Conservation (phyloP, 2,113 vertebrate species). For the Periophthalmodon schlosseri region DNA sequence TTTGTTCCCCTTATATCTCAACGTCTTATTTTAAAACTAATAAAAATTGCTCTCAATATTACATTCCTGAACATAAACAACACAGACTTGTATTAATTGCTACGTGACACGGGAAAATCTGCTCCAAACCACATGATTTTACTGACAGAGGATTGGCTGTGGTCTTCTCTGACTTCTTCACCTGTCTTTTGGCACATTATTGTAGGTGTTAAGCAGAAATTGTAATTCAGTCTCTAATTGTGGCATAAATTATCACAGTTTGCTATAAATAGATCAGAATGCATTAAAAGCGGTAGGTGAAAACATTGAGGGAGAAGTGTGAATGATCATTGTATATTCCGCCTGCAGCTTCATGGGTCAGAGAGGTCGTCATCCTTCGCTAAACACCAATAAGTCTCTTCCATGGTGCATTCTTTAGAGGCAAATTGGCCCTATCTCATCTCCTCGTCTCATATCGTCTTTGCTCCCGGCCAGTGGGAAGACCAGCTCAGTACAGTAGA, state of each 20-base stretch:
- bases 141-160: no score
- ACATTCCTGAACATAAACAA: no score
- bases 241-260: background rate
- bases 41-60: no score
- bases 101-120: no score
- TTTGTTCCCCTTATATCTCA: no score
- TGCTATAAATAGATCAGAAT: background rate
- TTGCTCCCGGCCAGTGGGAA: slow-evolving; percentile 15
- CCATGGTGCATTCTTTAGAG: slow-evolving; percentile 3
- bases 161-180: background rate
- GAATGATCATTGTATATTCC: background rate
- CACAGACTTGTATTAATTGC: no score
- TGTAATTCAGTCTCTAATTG: background rate
- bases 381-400: slow-evolving; percentile 7
- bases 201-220: background rate
- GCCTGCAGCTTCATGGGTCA: background rate
- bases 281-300: background rate
- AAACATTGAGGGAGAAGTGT: slow-evolving; percentile 2
- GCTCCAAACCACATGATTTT: no score
- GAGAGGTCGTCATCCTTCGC: slow-evolving; percentile 7
- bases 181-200: background rate
- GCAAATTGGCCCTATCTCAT: slow-evolving; percentile 9
- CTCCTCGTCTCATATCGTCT: slow-evolving; percentile 7
- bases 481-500: background rate
- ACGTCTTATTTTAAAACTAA: no score